These are phyloP conservation scores for Onthophagus taurus DNA, from an alignment of 1,140 invertebrate species.

Conservation along the genomic window DNA sequence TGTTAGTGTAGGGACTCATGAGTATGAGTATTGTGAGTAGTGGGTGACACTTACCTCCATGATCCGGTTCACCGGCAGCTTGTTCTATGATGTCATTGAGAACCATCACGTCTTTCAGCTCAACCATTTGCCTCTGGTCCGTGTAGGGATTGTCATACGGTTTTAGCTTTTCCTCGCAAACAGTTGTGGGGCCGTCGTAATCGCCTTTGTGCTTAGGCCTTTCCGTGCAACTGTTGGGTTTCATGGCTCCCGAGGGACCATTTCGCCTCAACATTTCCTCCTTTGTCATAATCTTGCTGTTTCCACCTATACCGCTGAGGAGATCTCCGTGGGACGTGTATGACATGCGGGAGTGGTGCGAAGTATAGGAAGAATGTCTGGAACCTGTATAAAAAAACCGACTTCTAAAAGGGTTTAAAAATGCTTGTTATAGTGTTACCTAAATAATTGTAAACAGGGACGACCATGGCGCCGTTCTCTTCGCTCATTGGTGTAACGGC, in stretches of 20 bases:
- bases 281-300: conserved; percentile 66
- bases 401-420: no score
- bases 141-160: conserved; percentile 86
- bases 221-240: no score
- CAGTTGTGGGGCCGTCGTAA: conserved; percentile 43
- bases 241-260: no score
- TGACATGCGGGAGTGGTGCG: conserved; percentile 81
- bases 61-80: conserved; percentile 75
- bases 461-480: conserved; percentile 90
- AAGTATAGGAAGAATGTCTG: conserved; percentile 87
- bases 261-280: conserved; percentile 70
- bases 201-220: conserved; percentile 37
- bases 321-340: conserved; percentile 90
- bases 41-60: conserved; percentile 64
- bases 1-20: conserved; percentile 20
- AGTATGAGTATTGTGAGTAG: conserved; percentile 1
- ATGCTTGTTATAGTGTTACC: neutral
- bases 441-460: conserved; percentile 59
- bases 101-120: conserved; percentile 88
- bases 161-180: conserved; percentile 62
- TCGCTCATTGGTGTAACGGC: conserved; percentile 97
- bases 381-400: conserved; percentile 49
- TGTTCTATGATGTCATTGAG: conserved; percentile 96
- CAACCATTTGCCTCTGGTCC: conserved; percentile 75
- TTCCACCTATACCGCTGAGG: conserved; percentile 57